Conservation (phyloP, 2,113 vertebrate genomes). For the Leptodactylus fuscus region DNA sequence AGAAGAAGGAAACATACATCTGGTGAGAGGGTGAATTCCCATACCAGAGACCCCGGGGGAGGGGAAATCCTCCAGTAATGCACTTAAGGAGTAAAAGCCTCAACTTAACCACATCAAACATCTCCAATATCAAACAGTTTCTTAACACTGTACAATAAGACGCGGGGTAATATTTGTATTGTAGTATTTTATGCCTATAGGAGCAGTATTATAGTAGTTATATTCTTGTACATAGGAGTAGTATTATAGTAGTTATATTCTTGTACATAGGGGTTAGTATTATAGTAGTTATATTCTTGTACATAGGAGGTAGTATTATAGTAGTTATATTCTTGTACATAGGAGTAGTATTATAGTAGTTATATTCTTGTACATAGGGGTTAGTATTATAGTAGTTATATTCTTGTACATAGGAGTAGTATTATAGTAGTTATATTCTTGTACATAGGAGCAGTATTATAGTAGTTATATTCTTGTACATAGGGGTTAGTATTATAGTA, state of each 20-base stretch:
- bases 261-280: background rate
- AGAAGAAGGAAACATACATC: background rate
- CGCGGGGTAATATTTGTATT: background rate
- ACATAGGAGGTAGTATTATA: background rate
- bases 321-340: conserved; percentile 12
- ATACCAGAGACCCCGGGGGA: background rate
- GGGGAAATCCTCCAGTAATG: too few relatives aligned
- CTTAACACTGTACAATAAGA: background rate
- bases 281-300: conserved; percentile 6
- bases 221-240: background rate
- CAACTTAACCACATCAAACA: too few relatives aligned
- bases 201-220: too few relatives aligned
- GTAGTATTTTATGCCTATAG: background rate
- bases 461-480: background rate
- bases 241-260: conserved; percentile 6
- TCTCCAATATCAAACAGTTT: too few relatives aligned
- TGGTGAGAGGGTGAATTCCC: background rate
- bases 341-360: background rate
- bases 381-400: too few relatives aligned
- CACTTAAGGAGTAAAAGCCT: too few relatives aligned
- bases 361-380: background rate
- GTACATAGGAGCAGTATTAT: background rate
- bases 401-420: too few relatives aligned
- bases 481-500: background rate
- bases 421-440: background rate